phyloP scores from a whole-genome alignment of 2,888 invertebrate genomes.

The Nasonia oneida region DNA sequence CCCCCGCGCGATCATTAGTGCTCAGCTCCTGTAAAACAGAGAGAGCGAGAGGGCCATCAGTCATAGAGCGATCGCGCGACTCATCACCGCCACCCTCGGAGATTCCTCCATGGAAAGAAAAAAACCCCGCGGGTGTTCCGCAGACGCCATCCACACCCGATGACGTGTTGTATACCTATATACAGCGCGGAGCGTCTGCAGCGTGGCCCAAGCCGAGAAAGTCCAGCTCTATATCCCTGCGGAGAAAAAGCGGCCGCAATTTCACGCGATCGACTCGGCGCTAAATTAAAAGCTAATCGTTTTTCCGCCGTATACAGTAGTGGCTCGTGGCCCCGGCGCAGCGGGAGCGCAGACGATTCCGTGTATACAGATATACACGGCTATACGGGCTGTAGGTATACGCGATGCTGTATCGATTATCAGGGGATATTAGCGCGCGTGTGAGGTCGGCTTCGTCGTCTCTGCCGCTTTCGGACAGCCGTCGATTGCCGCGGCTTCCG shows the following conservation, averaged over 20 bases:
- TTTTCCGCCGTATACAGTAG: conserved; percentile 64
- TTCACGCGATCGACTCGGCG: conserved; percentile 73
- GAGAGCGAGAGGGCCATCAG: not conserved
- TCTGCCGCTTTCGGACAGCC: conserved; percentile 54
- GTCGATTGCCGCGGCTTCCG: conserved; percentile 27
- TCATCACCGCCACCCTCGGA: conserved; percentile 1
- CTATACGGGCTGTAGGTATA: not conserved
- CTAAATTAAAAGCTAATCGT: conserved; percentile 76
- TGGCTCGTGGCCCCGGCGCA: conserved; percentile 60
- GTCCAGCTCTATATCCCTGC: not conserved
- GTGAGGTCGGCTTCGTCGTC: conserved; percentile 39
- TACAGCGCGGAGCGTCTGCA: not conserved
- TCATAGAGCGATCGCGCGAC: not conserved
- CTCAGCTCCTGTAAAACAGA: not conserved
- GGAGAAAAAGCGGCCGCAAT: conserved; percentile 65
- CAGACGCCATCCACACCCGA: not conserved
- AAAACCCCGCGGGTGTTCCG: not conserved
- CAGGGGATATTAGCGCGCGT: conserved; percentile 56
- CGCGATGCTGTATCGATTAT: conserved; percentile 59
- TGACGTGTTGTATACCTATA: not conserved
- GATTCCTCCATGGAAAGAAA: not conserved
- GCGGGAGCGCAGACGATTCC: not conserved
- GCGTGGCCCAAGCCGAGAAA: not conserved
- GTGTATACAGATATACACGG: not conserved
- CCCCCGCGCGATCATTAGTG: not conserved